Evolutionary conservation across 2,888 invertebrate genomes (phyloP).

Genomic region (Calephelis perditalis): DNA sequence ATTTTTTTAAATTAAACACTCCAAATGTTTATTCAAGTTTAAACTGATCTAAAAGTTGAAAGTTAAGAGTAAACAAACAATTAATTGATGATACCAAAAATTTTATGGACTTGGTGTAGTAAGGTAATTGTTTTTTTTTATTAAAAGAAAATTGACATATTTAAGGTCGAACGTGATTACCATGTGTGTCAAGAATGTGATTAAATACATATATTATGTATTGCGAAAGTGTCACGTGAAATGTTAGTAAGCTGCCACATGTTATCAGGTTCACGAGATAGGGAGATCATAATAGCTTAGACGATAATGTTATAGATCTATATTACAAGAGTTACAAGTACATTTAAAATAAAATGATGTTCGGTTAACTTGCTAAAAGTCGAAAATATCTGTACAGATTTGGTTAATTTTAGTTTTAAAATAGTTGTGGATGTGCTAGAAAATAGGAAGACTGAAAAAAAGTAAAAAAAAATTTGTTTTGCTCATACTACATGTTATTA

Average conservation of each 20-base stretch:
- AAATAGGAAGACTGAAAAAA: too few relatives aligned
- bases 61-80: background rate
- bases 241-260: conserved; percentile 1
- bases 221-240: conserved; percentile 8
- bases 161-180: background rate
- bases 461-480: too few relatives aligned
- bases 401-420: too few relatives aligned
- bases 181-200: conserved; percentile 9
- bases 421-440: too few relatives aligned
- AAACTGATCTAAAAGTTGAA: background rate
- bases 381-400: too few relatives aligned
- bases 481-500: too few relatives aligned
- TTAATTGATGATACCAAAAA: background rate
- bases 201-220: background rate
- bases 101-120: conserved; percentile 9
- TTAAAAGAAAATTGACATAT: background rate
- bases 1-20: too few relatives aligned
- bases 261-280: conserved; percentile 13
- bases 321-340: background rate
- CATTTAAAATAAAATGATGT: too few relatives aligned
- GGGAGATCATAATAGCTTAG: background rate
- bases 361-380: too few relatives aligned
- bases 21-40: background rate
- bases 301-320: background rate
- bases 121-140: background rate